Base-by-base conservation (phyloP, 2,888 invertebrate species). In the Glyphotaelius pellucidus region DNA sequence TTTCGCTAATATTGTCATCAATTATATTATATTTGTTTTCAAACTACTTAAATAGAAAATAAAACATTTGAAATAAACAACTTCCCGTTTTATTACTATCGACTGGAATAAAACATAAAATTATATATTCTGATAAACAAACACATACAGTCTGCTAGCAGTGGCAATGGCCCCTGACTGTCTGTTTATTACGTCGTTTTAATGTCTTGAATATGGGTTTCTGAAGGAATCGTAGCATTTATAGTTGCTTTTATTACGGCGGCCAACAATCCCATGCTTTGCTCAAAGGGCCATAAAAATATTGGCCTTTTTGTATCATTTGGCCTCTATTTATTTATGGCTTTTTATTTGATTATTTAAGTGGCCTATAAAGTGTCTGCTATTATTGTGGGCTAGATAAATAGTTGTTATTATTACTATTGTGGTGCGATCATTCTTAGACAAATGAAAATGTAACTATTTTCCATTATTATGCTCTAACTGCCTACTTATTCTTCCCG, bases 201-300 rank as follows among this genome's bases (percentile, higher is more conserved):
- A 81, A 81, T 81, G 81, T 81, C 81, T 32, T 19, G 81, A 81
- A 31, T 81, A 81, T 81, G 81, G 31, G 32, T 81, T 81, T 81
- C 31, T 15, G 81, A 81, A 81, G 81, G 81, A 81, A 81, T 81
- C 81, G 32, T 81, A 31, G 31, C 81, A 32, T 81, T 81, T 81
- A 81, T 81, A 32, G 81, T 81, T 81, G 32, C 81, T 81, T 80
- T 81, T 81, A 81, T 81, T 81, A 81, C 32, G 19, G 32, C 19
- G 31, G 81, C 81, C 30, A 81, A 81, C 31, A 81, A 81, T 81
- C 81, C 81, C 32, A 67, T 32, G 81, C 31, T 81, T 81, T 81
- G 81, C 32, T 81, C 31, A 81, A 32, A 32, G 15, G 81, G 31
- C 81, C 14, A 81, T 81, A 81, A 81, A 81, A 81, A 81, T 81